A percentile compares a stretch with the other conserved stretches of the same genome.
These are phyloP conservation scores for Melopsittacus undulatus DNA, from an alignment of 2,797 vertebrate species.

Conservation along the genomic window DNA sequence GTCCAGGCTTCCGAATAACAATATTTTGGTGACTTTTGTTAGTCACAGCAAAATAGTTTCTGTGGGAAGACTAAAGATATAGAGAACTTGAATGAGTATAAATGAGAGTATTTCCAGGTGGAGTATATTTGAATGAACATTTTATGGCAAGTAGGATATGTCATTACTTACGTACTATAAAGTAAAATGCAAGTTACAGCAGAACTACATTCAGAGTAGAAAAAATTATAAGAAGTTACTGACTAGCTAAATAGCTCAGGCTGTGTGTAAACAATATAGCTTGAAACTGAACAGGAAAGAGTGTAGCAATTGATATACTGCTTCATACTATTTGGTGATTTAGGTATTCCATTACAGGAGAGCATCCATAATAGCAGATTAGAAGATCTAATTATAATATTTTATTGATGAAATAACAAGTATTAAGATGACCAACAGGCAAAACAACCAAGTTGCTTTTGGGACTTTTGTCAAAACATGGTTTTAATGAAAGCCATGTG, in stretches of 20 bases:
- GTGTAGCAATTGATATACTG: background rate
- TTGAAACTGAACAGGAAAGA: background rate
- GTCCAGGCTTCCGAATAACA: background rate
- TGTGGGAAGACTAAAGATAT: background rate
- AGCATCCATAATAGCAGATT: background rate
- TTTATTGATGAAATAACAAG: background rate
- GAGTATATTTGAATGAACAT: background rate
- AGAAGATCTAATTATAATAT: background rate
- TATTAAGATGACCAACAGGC: background rate
- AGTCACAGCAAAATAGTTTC: background rate
- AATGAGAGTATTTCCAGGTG: background rate
- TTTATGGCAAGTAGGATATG: background rate
- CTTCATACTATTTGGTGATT: background rate
- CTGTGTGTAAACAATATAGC: background rate
- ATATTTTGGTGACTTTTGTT: background rate
- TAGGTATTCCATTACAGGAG: background rate
- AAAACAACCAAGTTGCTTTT: background rate
- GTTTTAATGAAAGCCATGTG: background rate
- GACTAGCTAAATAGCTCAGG: background rate
- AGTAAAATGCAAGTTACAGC: background rate
- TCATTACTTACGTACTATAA: background rate
- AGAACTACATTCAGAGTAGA: background rate
- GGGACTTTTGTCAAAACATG: background rate
- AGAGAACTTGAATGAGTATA: background rate
- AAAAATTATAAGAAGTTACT: background rate